Conservation (phyloP, 1,140 invertebrate genomes). For the Drosophila truncata region DNA sequence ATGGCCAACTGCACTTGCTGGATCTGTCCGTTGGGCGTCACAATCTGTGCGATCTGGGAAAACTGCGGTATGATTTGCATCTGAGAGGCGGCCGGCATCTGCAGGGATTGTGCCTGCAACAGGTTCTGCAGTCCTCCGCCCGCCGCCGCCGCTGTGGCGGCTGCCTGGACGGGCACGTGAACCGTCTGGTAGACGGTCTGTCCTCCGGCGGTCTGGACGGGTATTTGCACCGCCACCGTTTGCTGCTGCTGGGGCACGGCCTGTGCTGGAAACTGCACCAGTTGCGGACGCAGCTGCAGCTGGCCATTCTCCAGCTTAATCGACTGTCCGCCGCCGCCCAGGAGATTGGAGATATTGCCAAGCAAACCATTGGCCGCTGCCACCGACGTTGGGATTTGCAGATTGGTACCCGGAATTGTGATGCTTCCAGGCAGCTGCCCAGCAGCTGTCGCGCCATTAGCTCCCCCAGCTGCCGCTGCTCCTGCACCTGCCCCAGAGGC, state of each 20-base stretch:
- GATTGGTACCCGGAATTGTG: constrained; percentile 87
- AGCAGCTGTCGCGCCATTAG: neutral
- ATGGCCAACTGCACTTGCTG: constrained; percentile 92
- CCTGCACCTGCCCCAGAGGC: neutral
- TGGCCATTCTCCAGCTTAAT: constrained; percentile 80
- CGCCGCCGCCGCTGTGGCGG: constrained; percentile 88
- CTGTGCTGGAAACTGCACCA: constrained; percentile 88
- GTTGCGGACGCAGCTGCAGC: constrained; percentile 90
- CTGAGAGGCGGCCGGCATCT: constrained; percentile 75
- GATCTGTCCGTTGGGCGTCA: constrained; percentile 94
- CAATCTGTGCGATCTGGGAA: constrained; percentile 92
- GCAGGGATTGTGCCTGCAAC: constrained; percentile 69
- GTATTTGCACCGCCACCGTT: constrained; percentile 96
- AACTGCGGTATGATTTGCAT: constrained; percentile 92
- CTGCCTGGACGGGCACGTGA: constrained; percentile 94
- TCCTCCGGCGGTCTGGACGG: constrained; percentile 94
- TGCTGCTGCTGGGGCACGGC: constrained; percentile 89
- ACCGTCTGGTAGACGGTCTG: constrained; percentile 97
- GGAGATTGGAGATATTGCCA: constrained; percentile 59
- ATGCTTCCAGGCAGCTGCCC: constrained; percentile 70
- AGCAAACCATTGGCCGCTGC: constrained; percentile 79
- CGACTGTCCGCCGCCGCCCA: constrained; percentile 45
- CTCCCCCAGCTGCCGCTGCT: constrained; percentile 2
- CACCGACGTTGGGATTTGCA: constrained; percentile 86
- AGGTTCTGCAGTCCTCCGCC: constrained; percentile 85